Base-by-base conservation (phyloP, 2,797 vertebrate species). In the Graptemys geographica region DNA sequence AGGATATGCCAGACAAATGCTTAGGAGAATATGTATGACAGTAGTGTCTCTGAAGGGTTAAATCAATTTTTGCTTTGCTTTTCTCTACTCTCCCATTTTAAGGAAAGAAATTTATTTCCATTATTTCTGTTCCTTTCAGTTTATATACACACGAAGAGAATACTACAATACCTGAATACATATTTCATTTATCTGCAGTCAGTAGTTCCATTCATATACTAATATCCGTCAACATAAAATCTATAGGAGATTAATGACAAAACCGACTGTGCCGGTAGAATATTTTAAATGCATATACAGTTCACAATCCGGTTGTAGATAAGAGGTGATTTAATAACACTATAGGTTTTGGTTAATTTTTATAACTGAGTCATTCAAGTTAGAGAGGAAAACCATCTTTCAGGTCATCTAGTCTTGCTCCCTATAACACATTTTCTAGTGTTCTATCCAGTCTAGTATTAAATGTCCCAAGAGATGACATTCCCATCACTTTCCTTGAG, bases 141-240 rank as follows among this genome's bases (percentile, higher is more conserved):
- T 33, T 44, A 74, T 25, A 12, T 27, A 25, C 23, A 41, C 19
- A 37, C 10, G 11, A 5, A 5, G 3, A 84, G 59, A 79, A 37
- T 57, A 44, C 47, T n/a, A 28, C 18, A 49, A 81, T 56, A 95
- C 62, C 76, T 69, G 89, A 88, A 92, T 81, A 83, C 76, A 8
- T 31, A 81, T 44, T 76, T 76, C 25, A 69, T 53, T 21, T 44
- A 81, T 62, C 76, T 81, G 12, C 84, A 47, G 10, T 83, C 52
- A 83, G 90, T 92, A 96, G 91, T 88, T 94, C 76, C 62, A 6
- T 76, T 51, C 82, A 49, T 83, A 57, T 87, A 57, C 11, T 55
- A 31, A 18, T 15, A 49, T 44, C 91, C 96, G 94, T 83, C 81
- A 95, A 18, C 47, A 92, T 89, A 57, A 96, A 96, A 90, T 85